Evolutionary conservation across 2,888 invertebrate genomes (phyloP).

Genomic region (Resseliella maxima): DNA sequence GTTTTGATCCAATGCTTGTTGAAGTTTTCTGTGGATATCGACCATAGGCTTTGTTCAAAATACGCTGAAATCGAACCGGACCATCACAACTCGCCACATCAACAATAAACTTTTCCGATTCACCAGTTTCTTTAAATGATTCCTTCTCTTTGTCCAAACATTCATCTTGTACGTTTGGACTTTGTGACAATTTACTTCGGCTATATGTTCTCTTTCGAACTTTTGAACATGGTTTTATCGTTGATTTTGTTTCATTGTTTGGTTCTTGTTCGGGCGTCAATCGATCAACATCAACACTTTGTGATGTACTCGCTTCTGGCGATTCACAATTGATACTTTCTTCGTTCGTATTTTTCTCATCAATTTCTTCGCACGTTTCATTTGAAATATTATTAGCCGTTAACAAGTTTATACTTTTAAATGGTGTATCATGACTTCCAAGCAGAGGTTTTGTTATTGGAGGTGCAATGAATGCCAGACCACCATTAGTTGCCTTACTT

Average conservation of each 20-base stretch:
- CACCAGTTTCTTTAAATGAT: constrained; percentile 56
- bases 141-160: neutral
- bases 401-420: constrained; percentile 60
- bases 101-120: constrained; percentile 71
- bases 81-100: constrained; percentile 94
- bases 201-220: neutral
- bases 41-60: constrained; percentile 84
- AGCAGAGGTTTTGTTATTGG: constrained; percentile 61
- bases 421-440: constrained; percentile 61
- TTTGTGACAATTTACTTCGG: neutral
- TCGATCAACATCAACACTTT: constrained; percentile 35
- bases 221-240: neutral
- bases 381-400: neutral
- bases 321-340: constrained; percentile 57
- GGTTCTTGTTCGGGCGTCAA: neutral
- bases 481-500: constrained; percentile 66
- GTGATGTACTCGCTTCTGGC: constrained; percentile 57
- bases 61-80: constrained; percentile 86
- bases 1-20: constrained; percentile 67
- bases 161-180: neutral
- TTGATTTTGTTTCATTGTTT: neutral
- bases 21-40: constrained; percentile 60
- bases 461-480: constrained; percentile 65
- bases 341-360: constrained; percentile 30
- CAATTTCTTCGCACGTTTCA: neutral